Percentiles rank a stretch among this genome's conserved stretches.
Conservation (phyloP, 2,113 vertebrate species). For the Gavia stellata region DNA sequence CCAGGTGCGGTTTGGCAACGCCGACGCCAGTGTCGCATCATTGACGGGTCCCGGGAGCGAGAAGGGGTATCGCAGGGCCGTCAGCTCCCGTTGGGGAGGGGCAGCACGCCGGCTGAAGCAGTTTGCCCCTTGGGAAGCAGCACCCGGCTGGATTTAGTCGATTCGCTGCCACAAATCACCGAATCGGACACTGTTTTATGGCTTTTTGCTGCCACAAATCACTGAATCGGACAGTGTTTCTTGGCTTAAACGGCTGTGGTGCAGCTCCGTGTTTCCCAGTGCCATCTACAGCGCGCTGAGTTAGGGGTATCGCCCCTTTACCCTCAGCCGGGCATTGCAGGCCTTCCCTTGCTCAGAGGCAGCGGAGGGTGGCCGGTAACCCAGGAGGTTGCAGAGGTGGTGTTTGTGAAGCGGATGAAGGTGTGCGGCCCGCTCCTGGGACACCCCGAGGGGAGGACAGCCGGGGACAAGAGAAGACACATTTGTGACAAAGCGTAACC, state of each 20-base stretch:
- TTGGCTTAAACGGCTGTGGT: neutral
- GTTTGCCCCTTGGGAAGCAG: neutral
- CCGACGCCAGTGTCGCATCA: neutral
- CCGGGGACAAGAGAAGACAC: neutral
- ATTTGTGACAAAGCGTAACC: neutral
- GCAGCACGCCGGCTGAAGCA: neutral
- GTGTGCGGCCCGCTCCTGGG: neutral
- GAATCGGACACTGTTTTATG: neutral
- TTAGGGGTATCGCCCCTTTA: neutral
- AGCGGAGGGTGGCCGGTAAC: neutral
- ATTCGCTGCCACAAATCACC: neutral
- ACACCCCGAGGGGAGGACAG: neutral
- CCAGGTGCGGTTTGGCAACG: fast-evolving
- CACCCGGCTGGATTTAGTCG: neutral
- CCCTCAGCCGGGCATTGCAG: neutral
- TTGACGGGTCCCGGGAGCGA: fast-evolving
- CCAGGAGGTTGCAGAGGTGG: neutral
- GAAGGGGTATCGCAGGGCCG: neutral
- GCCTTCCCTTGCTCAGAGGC: neutral
- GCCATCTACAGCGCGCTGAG: neutral
- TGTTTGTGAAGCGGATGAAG: neutral
- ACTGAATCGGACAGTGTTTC: neutral
- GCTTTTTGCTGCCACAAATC: neutral
- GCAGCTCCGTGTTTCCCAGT: neutral
- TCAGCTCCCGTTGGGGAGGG: neutral